A percentile compares a stretch with the other conserved stretches of the same genome.
Evolutionary conservation across 2,113 vertebrate species (phyloP).

Genomic region (Erythrocercus mccallii): DNA sequence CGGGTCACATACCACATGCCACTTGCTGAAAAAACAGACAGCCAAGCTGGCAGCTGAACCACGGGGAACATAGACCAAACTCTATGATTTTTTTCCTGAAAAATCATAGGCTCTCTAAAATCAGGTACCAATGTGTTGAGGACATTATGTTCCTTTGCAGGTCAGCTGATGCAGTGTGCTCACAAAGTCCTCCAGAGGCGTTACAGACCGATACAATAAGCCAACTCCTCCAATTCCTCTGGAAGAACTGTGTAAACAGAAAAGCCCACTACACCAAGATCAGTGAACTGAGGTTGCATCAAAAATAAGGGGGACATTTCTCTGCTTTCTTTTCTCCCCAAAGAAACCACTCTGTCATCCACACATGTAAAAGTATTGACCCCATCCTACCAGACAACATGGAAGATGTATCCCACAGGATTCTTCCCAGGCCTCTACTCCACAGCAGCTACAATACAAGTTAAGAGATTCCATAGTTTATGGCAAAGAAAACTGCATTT

Average conservation of each 20-base stretch:
- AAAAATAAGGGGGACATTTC: not conserved
- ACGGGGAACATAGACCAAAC: not conserved
- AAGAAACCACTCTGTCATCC: not conserved
- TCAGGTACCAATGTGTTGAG: rapidly evolving
- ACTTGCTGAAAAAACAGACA: not conserved
- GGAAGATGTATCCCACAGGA: not conserved
- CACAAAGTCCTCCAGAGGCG: not conserved
- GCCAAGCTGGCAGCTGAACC: slow-evolving; percentile 12
- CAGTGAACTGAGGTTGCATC: not conserved
- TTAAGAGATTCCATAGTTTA: not conserved
- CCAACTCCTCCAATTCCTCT: not conserved
- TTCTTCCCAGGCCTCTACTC: not conserved
- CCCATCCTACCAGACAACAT: not conserved
- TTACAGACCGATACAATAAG: not conserved
- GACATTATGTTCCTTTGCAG: not conserved
- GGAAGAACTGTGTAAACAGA: not conserved
- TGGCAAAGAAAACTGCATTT: not conserved
- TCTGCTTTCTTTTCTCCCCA: not conserved
- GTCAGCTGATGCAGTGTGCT: not conserved
- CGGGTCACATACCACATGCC: slow-evolving; percentile 40
- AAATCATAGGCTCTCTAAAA: not conserved
- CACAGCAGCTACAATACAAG: not conserved
- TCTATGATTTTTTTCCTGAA: not conserved
- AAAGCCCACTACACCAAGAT: not conserved
- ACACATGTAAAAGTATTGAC: not conserved